These are phyloP conservation scores for Neolamprologus caudopunctatus DNA, from an alignment of 2,113 vertebrate species.

Conservation along the genomic window DNA sequence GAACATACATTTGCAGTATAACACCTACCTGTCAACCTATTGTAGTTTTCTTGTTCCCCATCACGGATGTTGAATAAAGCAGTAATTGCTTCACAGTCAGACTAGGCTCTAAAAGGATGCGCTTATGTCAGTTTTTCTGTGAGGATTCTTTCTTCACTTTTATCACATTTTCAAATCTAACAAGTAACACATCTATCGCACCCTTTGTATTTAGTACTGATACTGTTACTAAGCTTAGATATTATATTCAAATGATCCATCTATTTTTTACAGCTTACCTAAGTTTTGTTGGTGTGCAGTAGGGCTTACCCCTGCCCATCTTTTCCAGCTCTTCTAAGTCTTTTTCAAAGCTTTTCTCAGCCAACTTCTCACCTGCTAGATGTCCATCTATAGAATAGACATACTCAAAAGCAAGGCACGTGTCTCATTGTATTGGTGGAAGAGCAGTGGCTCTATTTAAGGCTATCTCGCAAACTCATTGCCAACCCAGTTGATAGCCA, in stretches of 20 bases:
- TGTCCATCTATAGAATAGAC: background rate
- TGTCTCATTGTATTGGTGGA: background rate
- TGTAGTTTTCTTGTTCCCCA: background rate
- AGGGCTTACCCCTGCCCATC: background rate
- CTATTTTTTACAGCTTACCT: background rate
- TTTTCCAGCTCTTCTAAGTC: background rate
- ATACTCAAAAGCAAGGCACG: background rate
- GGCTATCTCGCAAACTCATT: background rate
- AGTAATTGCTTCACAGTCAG: background rate
- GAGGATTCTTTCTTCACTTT: background rate
- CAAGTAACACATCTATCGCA: background rate
- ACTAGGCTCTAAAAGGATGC: background rate
- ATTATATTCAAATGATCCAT: background rate
- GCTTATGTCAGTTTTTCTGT: background rate
- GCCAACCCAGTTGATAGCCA: background rate
- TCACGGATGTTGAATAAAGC: background rate
- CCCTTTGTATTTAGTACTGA: background rate
- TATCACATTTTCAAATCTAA: background rate
- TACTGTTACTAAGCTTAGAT: background rate
- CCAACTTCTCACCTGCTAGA: background rate
- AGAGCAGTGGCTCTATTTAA: background rate
- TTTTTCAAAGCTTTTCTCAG: background rate
- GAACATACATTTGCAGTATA: background rate
- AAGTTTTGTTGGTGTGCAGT: background rate
- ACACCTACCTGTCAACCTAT: background rate